A percentile compares a stretch with the other conserved stretches of the same genome.
These are phyloP conservation scores for Coleophora flavipennella DNA, from an alignment of 2,888 invertebrate genomes.

Conservation along the genomic window DNA sequence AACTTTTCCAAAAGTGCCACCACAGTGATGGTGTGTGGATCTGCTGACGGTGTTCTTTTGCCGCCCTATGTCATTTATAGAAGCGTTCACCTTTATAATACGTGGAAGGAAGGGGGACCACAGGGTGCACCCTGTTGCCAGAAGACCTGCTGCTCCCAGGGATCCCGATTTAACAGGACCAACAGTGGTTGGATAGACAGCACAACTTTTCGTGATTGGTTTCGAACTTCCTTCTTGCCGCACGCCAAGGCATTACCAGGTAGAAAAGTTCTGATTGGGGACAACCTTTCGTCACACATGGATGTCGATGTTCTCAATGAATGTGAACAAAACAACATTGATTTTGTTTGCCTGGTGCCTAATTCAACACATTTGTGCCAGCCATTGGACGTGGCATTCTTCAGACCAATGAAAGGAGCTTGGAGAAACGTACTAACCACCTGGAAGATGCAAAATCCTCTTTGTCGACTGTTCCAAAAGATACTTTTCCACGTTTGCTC, in stretches of 20 bases:
- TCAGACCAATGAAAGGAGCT: conserved; percentile 8
- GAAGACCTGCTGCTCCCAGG: background rate
- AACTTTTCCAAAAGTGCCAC: conserved; percentile 30
- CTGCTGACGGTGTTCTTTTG: conserved; percentile 31
- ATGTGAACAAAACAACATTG: conserved; percentile 28
- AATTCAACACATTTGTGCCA: conserved; percentile 29
- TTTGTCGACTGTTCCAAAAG: conserved; percentile 12
- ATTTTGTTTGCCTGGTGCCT: conserved; percentile 27
- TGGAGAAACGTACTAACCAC: conserved; percentile 7
- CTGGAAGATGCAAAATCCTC: conserved; percentile 17
- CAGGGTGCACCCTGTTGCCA: too few relatives aligned
- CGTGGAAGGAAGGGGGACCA: conserved; percentile 37
- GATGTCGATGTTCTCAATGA: conserved; percentile 18
- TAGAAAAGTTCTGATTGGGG: conserved; percentile 34
- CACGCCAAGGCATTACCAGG: conserved; percentile 21
- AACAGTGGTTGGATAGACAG: conserved; percentile 38
- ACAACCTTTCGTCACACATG: conserved; percentile 34
- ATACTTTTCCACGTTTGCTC: conserved; percentile 18
- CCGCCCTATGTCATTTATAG: conserved; percentile 47
- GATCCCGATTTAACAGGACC: conserved; percentile 33
- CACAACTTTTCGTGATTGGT: conserved; percentile 31
- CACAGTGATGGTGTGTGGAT: conserved; percentile 38
- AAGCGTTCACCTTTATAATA: conserved; percentile 31
- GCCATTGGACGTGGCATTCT: conserved; percentile 27
- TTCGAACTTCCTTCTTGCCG: conserved; percentile 18